Percentiles rank a stretch among this genome's conserved stretches.
phyloP scores from a whole-genome alignment of 2,888 invertebrate species.

The Selenia dentaria region DNA sequence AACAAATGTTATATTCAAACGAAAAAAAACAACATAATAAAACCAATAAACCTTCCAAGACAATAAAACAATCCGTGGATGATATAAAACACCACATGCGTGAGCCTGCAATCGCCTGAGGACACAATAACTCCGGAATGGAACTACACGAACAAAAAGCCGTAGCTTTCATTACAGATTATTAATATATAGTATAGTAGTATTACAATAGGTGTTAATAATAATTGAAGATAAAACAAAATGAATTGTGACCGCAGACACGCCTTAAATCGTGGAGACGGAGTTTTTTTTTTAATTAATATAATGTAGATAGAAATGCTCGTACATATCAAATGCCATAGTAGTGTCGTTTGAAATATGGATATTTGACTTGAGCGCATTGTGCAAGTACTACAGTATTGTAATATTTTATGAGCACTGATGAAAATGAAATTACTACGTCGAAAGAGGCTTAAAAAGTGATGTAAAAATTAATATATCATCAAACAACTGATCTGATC shows the following conservation, averaged over 20 bases:
- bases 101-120: constrained; percentile 34
- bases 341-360: too few species aligned
- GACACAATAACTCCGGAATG: constrained; percentile 38
- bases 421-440: too few species aligned
- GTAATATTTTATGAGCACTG: too few species aligned
- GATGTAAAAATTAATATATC: too few species aligned
- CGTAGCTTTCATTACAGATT: constrained; percentile 28
- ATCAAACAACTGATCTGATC: too few species aligned
- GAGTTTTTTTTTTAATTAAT: too few species aligned
- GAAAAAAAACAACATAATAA: constrained; percentile 3
- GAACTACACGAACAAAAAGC: constrained; percentile 32
- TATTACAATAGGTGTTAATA: constrained; percentile 31
- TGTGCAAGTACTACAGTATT: too few species aligned
- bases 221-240: constrained; percentile 26
- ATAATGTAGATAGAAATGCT: too few species aligned
- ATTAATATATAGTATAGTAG: constrained; percentile 4
- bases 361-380: too few species aligned
- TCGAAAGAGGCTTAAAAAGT: too few species aligned
- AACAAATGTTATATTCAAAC: background rate
- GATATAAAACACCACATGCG: constrained; percentile 31
- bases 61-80: constrained; percentile 26
- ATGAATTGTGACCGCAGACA: background rate
- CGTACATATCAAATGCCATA: too few species aligned
- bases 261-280: too few species aligned
- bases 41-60: constrained; percentile 29